Evolutionary conservation across 2,797 vertebrate species (phyloP), one percentile per base, ranked within the genome.

Genomic region (Epinephelus malabaricus): DNA sequence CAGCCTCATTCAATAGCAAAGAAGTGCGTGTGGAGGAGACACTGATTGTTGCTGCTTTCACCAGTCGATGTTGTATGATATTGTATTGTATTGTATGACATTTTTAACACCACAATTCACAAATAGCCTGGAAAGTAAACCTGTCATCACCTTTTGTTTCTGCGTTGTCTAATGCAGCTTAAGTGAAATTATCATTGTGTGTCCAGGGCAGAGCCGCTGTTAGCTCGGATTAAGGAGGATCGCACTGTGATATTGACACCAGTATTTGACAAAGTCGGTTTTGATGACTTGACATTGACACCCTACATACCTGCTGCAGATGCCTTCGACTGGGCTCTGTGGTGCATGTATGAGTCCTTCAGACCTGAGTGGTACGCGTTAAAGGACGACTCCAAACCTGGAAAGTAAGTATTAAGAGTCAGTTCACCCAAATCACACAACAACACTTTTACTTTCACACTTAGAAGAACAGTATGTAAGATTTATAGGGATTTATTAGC

Each of bases 251-350:
- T 96, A 9, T 0, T 96, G 80, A 94, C 95, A 0, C 95, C 94
- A 0, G 95, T 96, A 69, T 97, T 97, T 76, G 96, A 97, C 83
- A 94, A 79, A 11, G 90, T 96, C 59, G 18, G 14, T 21, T 96
- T 71, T 50, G 88, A 96, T 38, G 93, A 96, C 65, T 83, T 97
- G 17, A 21, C 69, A 0, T 13, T 96, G 71, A 12, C 0, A 0
- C 80, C 61, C 5, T 95, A 96, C 50, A 0, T 0, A 0, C 0
- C 93, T 17, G 55, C 49, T 0, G 94, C 93, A 2, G 73, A 95
- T 9, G 95, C 90, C 10, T 97, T 97, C 78, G 89, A 95, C 80
- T 97, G 96, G 96, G 82, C 88, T 2, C 83, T 96, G 13, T 97
- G 96, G 95, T 96, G 96, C 88, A 85, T 71, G 81, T 97, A 96